Percentiles rank a stretch among this genome's conserved stretches.
These are phyloP conservation scores for Uromys caudimaculatus DNA, from an alignment of 2,797 vertebrate genomes.

Conservation along the genomic window DNA sequence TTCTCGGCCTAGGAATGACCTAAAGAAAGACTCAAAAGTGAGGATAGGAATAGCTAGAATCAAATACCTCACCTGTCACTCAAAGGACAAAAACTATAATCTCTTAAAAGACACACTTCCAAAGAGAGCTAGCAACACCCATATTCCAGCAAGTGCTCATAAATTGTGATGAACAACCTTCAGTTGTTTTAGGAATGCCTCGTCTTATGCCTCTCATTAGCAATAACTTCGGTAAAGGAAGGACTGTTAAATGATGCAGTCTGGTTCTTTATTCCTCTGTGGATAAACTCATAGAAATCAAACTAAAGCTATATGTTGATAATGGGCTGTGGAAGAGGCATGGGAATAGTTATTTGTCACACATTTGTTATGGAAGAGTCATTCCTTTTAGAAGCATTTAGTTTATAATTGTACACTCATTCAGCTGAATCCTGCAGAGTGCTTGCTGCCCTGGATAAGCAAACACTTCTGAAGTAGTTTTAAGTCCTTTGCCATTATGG, in stretches of 20 bases:
- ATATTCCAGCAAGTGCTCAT: neutral
- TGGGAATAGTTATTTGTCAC: constrained; percentile 67
- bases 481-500: neutral
- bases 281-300: constrained; percentile 48
- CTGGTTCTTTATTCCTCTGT: constrained; percentile 11
- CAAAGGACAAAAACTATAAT: neutral
- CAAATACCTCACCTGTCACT: neutral
- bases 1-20: neutral
- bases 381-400: constrained; percentile 71
- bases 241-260: constrained; percentile 13
- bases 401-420: constrained; percentile 53
- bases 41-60: neutral
- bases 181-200: constrained; percentile 26
- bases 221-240: constrained; percentile 49
- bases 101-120: constrained; percentile 11
- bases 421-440: constrained; percentile 28
- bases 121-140: neutral
- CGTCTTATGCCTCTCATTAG: constrained; percentile 29
- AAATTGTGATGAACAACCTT: neutral
- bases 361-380: constrained; percentile 63
- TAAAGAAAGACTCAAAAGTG: neutral
- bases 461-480: constrained; percentile 18
- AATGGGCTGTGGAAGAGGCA: neutral
- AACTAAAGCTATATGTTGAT: constrained; percentile 45
- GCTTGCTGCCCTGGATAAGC: neutral